Percentiles rank a stretch among this genome's conserved stretches.
Evolutionary conservation across 2,797 vertebrate genomes (phyloP).

Genomic region (Eulemur albifrons): DNA sequence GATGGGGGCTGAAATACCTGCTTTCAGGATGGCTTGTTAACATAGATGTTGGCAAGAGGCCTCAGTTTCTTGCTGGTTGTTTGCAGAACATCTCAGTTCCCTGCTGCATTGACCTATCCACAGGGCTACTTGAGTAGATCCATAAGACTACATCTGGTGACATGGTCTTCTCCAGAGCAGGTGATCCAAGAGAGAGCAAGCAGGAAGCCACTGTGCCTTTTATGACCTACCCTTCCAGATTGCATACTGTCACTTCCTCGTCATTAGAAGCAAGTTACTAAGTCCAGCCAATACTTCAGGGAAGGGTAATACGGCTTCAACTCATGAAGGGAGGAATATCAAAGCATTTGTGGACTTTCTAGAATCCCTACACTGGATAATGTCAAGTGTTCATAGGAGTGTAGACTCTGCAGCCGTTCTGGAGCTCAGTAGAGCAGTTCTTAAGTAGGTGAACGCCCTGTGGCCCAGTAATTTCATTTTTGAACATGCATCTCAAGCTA

Average conservation of each 20-base stretch:
- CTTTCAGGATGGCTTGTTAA: neutral
- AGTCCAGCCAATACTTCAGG: neutral
- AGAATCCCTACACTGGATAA: neutral
- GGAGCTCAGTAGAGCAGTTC: neutral
- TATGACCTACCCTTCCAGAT: neutral
- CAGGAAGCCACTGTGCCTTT: constrained; percentile 19
- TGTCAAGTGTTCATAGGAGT: neutral
- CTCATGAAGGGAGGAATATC: neutral
- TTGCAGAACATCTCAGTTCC: neutral
- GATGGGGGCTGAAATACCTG: neutral
- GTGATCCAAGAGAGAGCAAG: neutral
- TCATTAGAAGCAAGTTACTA: neutral
- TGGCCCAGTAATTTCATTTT: neutral
- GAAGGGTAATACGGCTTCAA: neutral
- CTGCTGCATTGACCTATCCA: neutral
- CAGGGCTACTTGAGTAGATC: neutral
- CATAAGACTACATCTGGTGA: neutral
- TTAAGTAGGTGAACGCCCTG: neutral
- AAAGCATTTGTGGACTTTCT: neutral
- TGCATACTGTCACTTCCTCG: neutral
- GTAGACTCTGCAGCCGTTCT: neutral
- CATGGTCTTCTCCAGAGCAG: neutral
- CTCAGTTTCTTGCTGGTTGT: neutral
- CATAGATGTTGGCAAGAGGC: neutral
- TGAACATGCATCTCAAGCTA: neutral